phyloP scores from a whole-genome alignment of 2,113 vertebrate genomes.

The Etheostoma spectabile region DNA sequence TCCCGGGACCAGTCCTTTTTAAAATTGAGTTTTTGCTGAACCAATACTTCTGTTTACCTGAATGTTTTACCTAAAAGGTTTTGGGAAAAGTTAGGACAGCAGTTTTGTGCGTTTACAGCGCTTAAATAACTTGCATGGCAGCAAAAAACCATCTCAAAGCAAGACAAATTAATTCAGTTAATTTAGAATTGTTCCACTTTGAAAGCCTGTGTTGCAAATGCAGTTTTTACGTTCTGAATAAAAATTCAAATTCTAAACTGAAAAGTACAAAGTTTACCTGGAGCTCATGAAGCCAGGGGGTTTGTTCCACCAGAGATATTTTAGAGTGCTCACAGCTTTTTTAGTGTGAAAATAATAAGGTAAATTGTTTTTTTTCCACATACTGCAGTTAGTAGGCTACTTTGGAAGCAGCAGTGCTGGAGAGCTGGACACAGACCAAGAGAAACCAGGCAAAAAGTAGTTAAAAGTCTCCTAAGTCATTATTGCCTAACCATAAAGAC shows the following conservation, averaged over 20 bases:
- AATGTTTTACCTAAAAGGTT: no score
- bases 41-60: no score
- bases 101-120: not conserved
- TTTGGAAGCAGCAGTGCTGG: not conserved
- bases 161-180: not conserved
- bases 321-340: not conserved
- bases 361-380: not conserved
- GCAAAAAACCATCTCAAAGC: not conserved
- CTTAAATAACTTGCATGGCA: not conserved
- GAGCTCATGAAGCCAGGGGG: not conserved
- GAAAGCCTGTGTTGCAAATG: not conserved
- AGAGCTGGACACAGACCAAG: constrained; percentile 18
- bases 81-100: no score
- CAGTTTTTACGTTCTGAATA: not conserved
- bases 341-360: constrained; percentile 7
- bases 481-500: not conserved
- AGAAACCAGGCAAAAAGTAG: not conserved
- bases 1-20: no score
- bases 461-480: not conserved
- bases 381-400: not conserved
- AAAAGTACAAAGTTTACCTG: not conserved
- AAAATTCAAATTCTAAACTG: not conserved
- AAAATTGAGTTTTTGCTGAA: no score
- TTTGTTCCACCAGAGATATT: not conserved
- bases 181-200: not conserved